A percentile compares a stretch with the other conserved stretches of the same genome.
These are phyloP conservation scores for Schizopygopsis pylzovi DNA, from an alignment of 2,797 vertebrate species.

Conservation along the genomic window DNA sequence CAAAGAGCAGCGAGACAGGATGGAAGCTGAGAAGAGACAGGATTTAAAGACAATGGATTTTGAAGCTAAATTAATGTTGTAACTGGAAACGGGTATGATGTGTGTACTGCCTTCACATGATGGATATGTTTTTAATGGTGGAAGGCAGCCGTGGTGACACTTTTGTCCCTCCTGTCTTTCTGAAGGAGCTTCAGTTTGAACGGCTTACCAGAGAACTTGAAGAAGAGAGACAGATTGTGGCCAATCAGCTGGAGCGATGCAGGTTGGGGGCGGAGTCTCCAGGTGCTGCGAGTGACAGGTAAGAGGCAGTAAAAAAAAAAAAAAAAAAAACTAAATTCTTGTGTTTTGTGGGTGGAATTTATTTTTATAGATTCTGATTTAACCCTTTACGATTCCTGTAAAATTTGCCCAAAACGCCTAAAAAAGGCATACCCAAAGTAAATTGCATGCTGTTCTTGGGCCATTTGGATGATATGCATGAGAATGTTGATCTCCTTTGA, in stretches of 20 bases:
- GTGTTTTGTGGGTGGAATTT: neutral
- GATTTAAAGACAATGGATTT: slow-evolving; percentile 22
- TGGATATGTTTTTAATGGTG: slow-evolving; percentile 4
- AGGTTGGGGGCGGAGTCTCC: slow-evolving; percentile 97
- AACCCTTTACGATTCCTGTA: too few relatives aligned
- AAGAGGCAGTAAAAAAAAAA: slow-evolving; percentile 32
- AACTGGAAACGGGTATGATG: slow-evolving; percentile 25
- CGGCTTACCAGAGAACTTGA: slow-evolving; percentile 97
- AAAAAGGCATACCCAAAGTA: too few relatives aligned
- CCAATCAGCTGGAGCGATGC: slow-evolving; percentile 98
- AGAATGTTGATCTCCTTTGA: too few relatives aligned
- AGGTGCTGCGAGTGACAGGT: slow-evolving; percentile 99
- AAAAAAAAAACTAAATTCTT: neutral
- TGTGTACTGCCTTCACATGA: neutral
- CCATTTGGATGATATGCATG: too few relatives aligned
- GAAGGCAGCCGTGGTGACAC: neutral
- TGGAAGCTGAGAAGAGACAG: neutral
- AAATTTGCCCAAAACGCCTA: too few relatives aligned
- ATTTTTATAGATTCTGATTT: neutral
- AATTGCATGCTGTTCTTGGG: too few relatives aligned
- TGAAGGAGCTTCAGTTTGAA: slow-evolving; percentile 98
- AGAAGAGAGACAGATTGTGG: slow-evolving; percentile 97
- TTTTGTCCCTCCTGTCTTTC: slow-evolving; percentile 31
- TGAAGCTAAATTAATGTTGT: slow-evolving; percentile 19
- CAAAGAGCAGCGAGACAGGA: slow-evolving; percentile 27